Conservation (phyloP, 2,113 vertebrate genomes). For the Cinclus mexicanus region DNA sequence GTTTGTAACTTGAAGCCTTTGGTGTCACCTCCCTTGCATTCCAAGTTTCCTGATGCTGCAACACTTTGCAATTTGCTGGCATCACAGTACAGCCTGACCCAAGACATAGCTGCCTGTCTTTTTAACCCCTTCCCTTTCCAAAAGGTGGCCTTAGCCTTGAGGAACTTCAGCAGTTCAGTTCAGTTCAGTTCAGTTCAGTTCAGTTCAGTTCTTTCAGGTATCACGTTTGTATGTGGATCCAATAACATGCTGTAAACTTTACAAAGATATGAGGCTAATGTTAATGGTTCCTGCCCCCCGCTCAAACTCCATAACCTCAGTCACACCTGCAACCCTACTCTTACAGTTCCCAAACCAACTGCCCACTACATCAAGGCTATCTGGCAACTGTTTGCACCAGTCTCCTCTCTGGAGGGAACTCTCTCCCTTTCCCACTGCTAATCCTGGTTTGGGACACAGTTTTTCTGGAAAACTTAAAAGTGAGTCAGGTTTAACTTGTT, state of each 20-base stretch:
- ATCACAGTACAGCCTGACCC: neutral
- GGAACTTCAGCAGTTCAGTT: neutral
- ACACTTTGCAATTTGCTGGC: neutral
- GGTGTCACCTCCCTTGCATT: neutral
- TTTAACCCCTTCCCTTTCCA: neutral
- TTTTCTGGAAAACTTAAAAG: neutral
- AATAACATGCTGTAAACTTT: neutral
- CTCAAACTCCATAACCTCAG: neutral
- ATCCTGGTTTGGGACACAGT: neutral
- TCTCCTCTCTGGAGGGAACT: neutral
- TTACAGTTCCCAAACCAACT: neutral
- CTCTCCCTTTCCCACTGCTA: neutral
- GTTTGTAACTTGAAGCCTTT: neutral
- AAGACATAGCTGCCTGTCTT: neutral
- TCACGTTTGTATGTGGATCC: neutral
- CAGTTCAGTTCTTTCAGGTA: neutral
- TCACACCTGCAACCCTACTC: neutral
- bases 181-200: neutral
- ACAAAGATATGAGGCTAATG: neutral
- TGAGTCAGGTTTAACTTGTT: neutral
- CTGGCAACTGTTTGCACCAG: neutral
- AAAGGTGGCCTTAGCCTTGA: neutral
- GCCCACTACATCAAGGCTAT: neutral
- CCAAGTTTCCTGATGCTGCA: neutral
- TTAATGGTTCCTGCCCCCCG: neutral